Conservation (phyloP, 2,113 vertebrate genomes). For the Thamnaconus septentrionalis region DNA sequence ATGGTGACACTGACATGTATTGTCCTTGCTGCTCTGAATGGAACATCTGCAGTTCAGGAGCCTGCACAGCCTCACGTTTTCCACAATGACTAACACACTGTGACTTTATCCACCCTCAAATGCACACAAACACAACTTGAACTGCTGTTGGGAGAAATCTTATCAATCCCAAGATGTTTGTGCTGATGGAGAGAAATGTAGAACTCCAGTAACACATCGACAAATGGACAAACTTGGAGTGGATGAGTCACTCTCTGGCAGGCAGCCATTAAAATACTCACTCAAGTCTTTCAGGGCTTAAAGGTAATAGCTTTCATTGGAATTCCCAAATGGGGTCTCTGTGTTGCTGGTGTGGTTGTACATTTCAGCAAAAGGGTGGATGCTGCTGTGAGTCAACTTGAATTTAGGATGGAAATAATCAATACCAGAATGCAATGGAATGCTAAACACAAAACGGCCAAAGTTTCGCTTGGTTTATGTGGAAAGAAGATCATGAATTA, state of each 20-base stretch:
- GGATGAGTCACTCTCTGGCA: constrained; percentile 27
- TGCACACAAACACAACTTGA: not conserved
- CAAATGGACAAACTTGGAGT: constrained; percentile 3
- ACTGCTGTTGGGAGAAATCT: constrained; percentile 5
- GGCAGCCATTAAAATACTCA: constrained; percentile 9
- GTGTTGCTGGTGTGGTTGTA: constrained; percentile 23
- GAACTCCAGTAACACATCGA: constrained; percentile 12
- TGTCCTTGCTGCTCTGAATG: constrained; percentile 12
- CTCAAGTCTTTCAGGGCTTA: constrained; percentile 3
- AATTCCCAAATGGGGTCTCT: constrained; percentile 35
- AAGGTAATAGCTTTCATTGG: constrained; percentile 27
- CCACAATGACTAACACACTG: too few species aligned
- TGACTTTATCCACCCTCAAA: not conserved
- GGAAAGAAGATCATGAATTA: too few species aligned
- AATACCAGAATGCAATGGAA: constrained; percentile 15
- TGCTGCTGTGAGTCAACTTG: constrained; percentile 29
- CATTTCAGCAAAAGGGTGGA: constrained; percentile 41
- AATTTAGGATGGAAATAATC: constrained; percentile 7
- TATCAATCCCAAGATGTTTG: constrained; percentile 12
- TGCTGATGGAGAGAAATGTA: constrained; percentile 2
- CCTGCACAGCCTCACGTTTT: constrained; percentile 4
- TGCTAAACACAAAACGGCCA: not conserved
- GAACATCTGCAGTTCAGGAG: not conserved
- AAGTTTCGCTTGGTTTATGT: too few species aligned
- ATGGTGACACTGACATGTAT: not conserved